Conservation (phyloP, 2,797 vertebrate genomes). For the Hyperoplus immaculatus region DNA sequence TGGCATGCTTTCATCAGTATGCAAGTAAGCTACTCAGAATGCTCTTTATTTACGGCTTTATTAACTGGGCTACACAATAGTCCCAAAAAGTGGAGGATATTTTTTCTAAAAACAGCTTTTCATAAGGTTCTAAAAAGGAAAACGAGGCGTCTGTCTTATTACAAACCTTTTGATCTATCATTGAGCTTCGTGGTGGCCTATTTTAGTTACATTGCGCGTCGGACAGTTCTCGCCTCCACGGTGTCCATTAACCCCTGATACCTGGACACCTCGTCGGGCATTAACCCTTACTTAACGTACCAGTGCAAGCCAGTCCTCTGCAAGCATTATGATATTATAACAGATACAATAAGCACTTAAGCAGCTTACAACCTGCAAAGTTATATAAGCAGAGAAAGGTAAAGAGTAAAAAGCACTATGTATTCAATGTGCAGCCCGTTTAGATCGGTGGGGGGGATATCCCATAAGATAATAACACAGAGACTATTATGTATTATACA, state of each 20-base stretch:
- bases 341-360: conserved; percentile 41
- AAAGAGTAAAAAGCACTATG: conserved; percentile 18
- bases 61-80: neutral
- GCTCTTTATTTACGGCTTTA: neutral
- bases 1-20: no score
- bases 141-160: neutral
- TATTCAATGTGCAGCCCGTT: conserved; percentile 9
- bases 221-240: no score
- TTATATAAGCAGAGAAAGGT: conserved; percentile 61
- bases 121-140: neutral
- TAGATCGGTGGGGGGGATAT: neutral
- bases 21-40: neutral
- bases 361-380: conserved; percentile 55
- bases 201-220: conserved; percentile 30
- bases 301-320: neutral
- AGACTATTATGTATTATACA: neutral
- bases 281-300: no score
- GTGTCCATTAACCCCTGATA: no score
- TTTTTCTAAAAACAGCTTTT: neutral
- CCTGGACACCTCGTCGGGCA: no score
- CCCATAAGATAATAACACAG: neutral
- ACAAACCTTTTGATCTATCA: conserved; percentile 16
- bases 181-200: conserved; percentile 2
- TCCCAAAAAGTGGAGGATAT: neutral
- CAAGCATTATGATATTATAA: conserved; percentile 5